Evolutionary conservation across 2,888 invertebrate genomes (phyloP).

Genomic region (Biston stratarius): DNA sequence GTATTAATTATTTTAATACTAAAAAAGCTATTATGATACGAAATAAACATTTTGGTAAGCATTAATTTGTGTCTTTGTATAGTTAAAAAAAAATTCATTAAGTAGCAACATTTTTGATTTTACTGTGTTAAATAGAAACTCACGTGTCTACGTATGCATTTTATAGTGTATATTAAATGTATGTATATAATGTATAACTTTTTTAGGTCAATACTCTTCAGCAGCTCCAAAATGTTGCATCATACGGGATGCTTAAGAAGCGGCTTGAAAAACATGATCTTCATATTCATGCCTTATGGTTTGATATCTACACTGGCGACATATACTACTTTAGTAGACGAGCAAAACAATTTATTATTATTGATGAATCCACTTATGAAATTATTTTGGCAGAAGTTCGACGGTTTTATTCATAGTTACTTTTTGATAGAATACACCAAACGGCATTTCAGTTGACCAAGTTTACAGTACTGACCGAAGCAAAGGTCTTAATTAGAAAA

Average conservation of each 20-base stretch:
- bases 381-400: conserved; percentile 91
- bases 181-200: conserved; percentile 19
- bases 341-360: conserved; percentile 93
- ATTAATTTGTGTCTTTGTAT: no score
- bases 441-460: no score
- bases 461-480: no score
- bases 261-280: conserved; percentile 93
- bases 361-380: conserved; percentile 93
- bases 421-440: not conserved
- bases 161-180: no score
- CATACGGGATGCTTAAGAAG: conserved; percentile 95
- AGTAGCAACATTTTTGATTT: no score
- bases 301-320: conserved; percentile 98
- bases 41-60: no score
- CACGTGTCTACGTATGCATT: no score
- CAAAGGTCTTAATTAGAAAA: no score
- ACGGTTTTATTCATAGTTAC: conserved; percentile 90
- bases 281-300: conserved; percentile 98
- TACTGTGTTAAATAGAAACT: no score
- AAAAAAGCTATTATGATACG: no score
- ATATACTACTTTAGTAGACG: conserved; percentile 97
- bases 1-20: no score
- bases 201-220: conserved; percentile 94
- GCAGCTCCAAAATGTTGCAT: conserved; percentile 96
- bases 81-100: no score